Conservation (phyloP, 1,140 invertebrate species). For the Thalassaphorura encarpata region DNA sequence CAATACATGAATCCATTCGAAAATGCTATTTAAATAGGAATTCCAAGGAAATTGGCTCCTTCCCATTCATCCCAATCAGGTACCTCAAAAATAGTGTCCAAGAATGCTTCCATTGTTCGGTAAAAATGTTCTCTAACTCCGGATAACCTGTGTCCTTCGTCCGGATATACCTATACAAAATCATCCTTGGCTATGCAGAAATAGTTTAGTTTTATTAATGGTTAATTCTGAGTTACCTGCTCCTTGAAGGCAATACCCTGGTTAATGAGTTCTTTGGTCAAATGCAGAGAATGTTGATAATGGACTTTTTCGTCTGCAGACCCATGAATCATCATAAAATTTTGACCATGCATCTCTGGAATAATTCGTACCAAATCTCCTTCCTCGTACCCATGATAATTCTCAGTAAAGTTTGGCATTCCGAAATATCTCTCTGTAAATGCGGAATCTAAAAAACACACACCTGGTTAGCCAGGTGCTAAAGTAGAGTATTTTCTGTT, state of each 20-base stretch:
- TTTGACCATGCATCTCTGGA: constrained; percentile 49
- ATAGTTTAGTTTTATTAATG: not conserved
- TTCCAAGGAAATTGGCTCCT: constrained; percentile 28
- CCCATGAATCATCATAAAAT: constrained; percentile 59
- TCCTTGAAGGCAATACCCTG: constrained; percentile 63
- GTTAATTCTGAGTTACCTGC: constrained; percentile 51
- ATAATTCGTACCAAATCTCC: constrained; percentile 60
- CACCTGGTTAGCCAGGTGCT: too few relatives aligned
- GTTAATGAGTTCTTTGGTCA: constrained; percentile 62
- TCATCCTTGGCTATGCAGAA: too few relatives aligned
- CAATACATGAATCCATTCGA: too few relatives aligned
- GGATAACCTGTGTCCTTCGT: constrained; percentile 62
- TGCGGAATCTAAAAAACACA: constrained; percentile 55
- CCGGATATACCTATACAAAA: constrained; percentile 65
- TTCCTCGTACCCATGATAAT: constrained; percentile 57
- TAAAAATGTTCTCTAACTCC: constrained; percentile 63
- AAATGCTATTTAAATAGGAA: too few relatives aligned
- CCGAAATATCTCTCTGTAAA: constrained; percentile 76
- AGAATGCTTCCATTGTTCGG: constrained; percentile 70
- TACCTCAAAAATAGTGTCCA: constrained; percentile 67
- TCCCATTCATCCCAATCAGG: constrained; percentile 61
- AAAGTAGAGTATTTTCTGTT: too few relatives aligned
- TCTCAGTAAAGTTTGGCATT: constrained; percentile 49
- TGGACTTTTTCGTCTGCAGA: constrained; percentile 69
- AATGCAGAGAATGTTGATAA: constrained; percentile 67